phyloP scores from a whole-genome alignment of 1,140 invertebrate species.

The Pseudomyrmex flavicornis region DNA sequence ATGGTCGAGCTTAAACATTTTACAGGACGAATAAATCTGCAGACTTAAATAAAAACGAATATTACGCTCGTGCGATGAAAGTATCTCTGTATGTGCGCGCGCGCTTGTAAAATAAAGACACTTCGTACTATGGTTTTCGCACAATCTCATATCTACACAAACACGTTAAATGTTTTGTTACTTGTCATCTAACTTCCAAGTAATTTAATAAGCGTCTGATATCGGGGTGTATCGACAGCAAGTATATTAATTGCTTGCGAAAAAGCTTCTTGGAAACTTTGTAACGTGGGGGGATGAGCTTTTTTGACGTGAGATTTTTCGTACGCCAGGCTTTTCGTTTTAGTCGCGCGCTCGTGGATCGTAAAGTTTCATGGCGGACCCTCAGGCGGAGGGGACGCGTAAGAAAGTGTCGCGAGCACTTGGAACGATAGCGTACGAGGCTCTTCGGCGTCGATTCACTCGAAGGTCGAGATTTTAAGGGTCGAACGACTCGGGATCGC shows the following conservation, averaged over 20 bases:
- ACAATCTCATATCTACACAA: constrained; percentile 4
- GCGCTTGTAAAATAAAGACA: constrained; percentile 9
- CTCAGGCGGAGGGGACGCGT: constrained; percentile 23
- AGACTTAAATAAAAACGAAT: constrained; percentile 31
- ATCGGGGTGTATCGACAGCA: not conserved
- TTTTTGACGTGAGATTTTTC: constrained; percentile 62
- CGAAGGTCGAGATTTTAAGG: constrained; percentile 74
- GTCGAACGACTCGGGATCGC: constrained; percentile 71
- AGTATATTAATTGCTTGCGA: not conserved
- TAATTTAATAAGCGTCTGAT: not conserved
- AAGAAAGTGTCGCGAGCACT: constrained; percentile 71
- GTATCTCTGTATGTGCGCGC: no score
- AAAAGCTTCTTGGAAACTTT: not conserved
- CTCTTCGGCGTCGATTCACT: constrained; percentile 69
- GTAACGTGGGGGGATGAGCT: not conserved
- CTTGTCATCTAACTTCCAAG: not conserved
- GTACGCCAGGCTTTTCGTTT: constrained; percentile 27
- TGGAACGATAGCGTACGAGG: constrained; percentile 54
- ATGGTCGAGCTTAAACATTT: constrained; percentile 47
- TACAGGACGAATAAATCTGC: constrained; percentile 29
- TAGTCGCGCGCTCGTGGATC: constrained; percentile 61
- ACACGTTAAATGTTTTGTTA: not conserved
- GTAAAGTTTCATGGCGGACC: constrained; percentile 68
- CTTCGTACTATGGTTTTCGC: not conserved
- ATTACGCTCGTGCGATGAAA: not conserved